Evolutionary conservation across 2,797 vertebrate species (phyloP).

Genomic region (Perodicticus potto): DNA sequence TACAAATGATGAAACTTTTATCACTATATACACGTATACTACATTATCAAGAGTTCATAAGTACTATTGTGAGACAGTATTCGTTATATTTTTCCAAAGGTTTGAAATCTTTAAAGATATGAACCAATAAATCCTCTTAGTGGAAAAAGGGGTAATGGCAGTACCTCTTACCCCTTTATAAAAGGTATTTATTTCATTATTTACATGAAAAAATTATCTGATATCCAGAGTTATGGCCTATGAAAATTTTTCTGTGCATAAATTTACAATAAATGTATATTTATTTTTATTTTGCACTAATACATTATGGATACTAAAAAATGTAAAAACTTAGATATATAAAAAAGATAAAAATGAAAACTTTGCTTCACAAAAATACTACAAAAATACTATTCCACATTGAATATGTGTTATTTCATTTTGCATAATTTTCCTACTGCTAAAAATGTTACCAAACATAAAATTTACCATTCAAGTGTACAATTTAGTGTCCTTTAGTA

Average conservation of each 20-base stretch:
- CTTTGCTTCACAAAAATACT: not conserved
- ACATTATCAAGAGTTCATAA: not conserved
- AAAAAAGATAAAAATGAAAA: not conserved
- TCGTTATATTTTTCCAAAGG: constrained; percentile 7
- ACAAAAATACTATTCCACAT: not conserved
- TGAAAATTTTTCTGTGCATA: not conserved
- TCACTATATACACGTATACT: not conserved
- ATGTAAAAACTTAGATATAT: not conserved
- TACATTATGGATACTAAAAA: not conserved
- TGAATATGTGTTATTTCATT: not conserved
- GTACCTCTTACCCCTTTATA: not conserved
- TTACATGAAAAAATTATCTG: constrained; percentile 6
- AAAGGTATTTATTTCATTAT: not conserved
- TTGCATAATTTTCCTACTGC: not conserved
- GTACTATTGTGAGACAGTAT: not conserved
- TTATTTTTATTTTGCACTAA: not conserved
- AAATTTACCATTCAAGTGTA: not conserved
- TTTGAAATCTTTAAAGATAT: constrained; percentile 33
- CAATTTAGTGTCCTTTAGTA: not conserved
- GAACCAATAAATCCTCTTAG: not conserved
- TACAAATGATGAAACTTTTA: not conserved
- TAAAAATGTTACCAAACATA: not conserved
- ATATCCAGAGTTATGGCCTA: not conserved
- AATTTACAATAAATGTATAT: not conserved
- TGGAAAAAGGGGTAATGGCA: not conserved